Percentiles rank a stretch among this genome's conserved stretches.
phyloP scores from a whole-genome alignment of 23 tunicate genomes.

The Clavelina lepadiformis region DNA sequence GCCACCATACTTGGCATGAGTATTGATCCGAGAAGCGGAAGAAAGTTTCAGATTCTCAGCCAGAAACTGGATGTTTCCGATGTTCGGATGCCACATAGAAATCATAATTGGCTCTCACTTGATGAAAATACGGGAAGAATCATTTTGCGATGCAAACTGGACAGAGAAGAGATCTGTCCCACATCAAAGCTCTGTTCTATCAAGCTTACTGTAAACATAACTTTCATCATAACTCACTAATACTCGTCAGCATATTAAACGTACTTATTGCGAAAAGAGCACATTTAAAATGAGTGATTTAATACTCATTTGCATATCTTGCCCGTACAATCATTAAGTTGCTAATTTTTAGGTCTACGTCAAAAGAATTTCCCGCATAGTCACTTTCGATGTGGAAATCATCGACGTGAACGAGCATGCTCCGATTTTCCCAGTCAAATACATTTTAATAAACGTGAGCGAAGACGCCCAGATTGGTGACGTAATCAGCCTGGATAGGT shows the following conservation, averaged over 20 bases:
- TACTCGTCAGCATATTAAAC: too few relatives aligned
- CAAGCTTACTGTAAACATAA: slow-evolving; percentile 11
- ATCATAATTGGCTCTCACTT: slow-evolving; percentile 29
- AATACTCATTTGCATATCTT: too few relatives aligned
- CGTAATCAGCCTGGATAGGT: slow-evolving; percentile 37
- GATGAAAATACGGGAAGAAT: slow-evolving; percentile 19
- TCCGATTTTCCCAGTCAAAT: slow-evolving; percentile 38
- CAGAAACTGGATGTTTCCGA: slow-evolving; percentile 40
- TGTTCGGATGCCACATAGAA: neutral
- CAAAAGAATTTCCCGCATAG: slow-evolving; percentile 4
- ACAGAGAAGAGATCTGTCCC: slow-evolving; percentile 36
- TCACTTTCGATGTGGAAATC: slow-evolving; percentile 40
- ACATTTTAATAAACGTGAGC: slow-evolving; percentile 29
- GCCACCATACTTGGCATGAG: slow-evolving; percentile 34
- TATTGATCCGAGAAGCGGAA: slow-evolving; percentile 2
- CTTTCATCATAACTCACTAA: neutral
- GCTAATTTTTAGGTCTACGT: neutral
- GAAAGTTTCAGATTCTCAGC: slow-evolving; percentile 57
- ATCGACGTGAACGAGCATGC: slow-evolving; percentile 51
- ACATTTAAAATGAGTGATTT: too few relatives aligned
- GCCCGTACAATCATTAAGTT: neutral
- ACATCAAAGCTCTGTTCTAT: slow-evolving; percentile 11
- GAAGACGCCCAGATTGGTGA: slow-evolving; percentile 37
- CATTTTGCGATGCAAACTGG: slow-evolving; percentile 2
- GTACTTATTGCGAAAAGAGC: too few relatives aligned